Evolutionary conservation across 2,888 invertebrate genomes (phyloP), one percentile per base, ranked within the genome.

Genomic region (Lymantria dispar): DNA sequence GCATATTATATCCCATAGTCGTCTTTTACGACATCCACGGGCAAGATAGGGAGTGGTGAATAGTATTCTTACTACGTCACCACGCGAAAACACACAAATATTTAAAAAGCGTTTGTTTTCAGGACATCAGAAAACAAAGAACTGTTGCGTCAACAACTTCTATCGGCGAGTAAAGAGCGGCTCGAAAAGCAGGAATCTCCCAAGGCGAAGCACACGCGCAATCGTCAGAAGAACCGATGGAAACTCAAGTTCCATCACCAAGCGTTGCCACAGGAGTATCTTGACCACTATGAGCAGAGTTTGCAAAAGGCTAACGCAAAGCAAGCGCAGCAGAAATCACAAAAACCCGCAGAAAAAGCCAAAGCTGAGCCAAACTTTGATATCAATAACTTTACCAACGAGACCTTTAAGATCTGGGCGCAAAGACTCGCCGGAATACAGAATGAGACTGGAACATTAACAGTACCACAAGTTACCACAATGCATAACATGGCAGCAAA

Each of bases 181-280:
- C 70, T 71, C 37, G 84, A 84, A 13, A 80, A 83, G 53, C 62
- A 76, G 5, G 85, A 85, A 48, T 74, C 78, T 1, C 76, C 84
- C 1, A 84, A 84, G 54, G 77, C 73, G 45, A 88, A 87, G 62
- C 85, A 78, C 61, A 74, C 76, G 33, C 78, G 92, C 37, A 86
- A 74, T 68, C 85, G 94, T n/a, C 91, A 94, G 72, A 94, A 94
- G 79, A 94, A 94, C 42, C 86, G 94, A 64, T 94, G 95, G 92
- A 96, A 96, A 78, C 88, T 96, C 45, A 95, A 96, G 75, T 96
- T 96, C 77, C 96, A 96, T 70, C 96, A 96, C 75, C 96, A 96
- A 76, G 96, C 96, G 0, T 77, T 96, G 49, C 96, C 96, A 0
- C 94, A 95, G 12, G 96, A 95, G 75, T 96, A 96, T 74, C 91